A percentile compares a stretch with the other conserved stretches of the same genome.
phyloP scores from a whole-genome alignment of 2,888 invertebrate genomes.

The Cheilosia urbana region DNA sequence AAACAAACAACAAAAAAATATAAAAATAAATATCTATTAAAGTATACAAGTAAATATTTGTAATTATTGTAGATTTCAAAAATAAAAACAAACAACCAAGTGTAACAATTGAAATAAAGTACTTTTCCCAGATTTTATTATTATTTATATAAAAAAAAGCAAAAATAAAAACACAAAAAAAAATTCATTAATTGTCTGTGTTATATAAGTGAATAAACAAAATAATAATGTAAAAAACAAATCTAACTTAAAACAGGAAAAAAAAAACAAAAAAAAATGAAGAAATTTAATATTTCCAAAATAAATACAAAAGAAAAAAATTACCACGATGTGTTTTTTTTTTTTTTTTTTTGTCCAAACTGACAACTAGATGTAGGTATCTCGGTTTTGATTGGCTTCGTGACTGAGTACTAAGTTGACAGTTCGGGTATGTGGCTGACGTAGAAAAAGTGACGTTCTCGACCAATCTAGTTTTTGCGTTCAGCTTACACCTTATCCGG shows the following conservation, averaged over 20 bases:
- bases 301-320: conserved; percentile 74
- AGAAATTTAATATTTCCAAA: conserved; percentile 75
- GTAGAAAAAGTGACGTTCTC: no score
- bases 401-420: no score
- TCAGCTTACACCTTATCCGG: no score
- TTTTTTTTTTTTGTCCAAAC: no score
- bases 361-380: no score
- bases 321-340: conserved; percentile 25
- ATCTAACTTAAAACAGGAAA: conserved; percentile 62
- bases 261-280: conserved; percentile 57
- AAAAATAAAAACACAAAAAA: conserved; percentile 65
- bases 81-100: conserved; percentile 45
- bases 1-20: conserved; percentile 46
- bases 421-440: no score
- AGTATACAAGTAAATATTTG: conserved; percentile 69
- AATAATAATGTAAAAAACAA: conserved; percentile 66
- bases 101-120: conserved; percentile 66
- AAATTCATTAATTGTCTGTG: conserved; percentile 77
- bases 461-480: no score
- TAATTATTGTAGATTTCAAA: conserved; percentile 74
- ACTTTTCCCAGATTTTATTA: conserved; percentile 75
- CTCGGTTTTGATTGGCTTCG: no score
- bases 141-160: conserved; percentile 75
- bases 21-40: conserved; percentile 64
- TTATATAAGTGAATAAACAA: conserved; percentile 74